Evolutionary conservation across 2,797 vertebrate genomes (phyloP).

Genomic region (Xyrichtys novacula): DNA sequence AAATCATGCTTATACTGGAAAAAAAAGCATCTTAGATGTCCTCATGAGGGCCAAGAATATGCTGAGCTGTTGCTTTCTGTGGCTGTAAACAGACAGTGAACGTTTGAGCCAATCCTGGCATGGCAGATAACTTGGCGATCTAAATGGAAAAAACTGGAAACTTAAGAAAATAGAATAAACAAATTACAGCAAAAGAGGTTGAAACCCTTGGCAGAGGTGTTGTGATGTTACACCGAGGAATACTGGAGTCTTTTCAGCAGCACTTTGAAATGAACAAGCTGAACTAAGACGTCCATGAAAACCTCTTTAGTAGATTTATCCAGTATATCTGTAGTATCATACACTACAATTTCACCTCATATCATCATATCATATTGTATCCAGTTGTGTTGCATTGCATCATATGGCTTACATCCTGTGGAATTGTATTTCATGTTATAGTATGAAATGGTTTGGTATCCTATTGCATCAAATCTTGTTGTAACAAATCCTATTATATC

Average conservation of each 20-base stretch:
- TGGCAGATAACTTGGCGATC: background rate
- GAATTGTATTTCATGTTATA: too few relatives aligned
- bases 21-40: constrained; percentile 5
- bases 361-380: too few relatives aligned
- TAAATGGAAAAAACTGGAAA: background rate
- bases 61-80: constrained; percentile 16
- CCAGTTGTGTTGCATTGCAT: too few relatives aligned
- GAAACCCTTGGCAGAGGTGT: background rate
- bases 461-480: too few relatives aligned
- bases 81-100: background rate
- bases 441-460: too few relatives aligned
- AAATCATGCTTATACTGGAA: constrained; percentile 2
- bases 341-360: too few relatives aligned
- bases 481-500: too few relatives aligned
- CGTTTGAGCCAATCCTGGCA: background rate
- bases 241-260: background rate
- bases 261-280: background rate
- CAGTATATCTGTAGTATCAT: too few relatives aligned
- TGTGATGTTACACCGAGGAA: background rate
- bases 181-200: background rate
- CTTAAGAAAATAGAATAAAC: background rate
- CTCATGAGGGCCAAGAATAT: constrained; percentile 6
- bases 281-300: background rate
- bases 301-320: background rate
- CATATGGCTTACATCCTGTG: too few relatives aligned